These are phyloP conservation scores for Nephrocerus scutellatus DNA, from an alignment of 2,888 invertebrate genomes.

Conservation along the genomic window DNA sequence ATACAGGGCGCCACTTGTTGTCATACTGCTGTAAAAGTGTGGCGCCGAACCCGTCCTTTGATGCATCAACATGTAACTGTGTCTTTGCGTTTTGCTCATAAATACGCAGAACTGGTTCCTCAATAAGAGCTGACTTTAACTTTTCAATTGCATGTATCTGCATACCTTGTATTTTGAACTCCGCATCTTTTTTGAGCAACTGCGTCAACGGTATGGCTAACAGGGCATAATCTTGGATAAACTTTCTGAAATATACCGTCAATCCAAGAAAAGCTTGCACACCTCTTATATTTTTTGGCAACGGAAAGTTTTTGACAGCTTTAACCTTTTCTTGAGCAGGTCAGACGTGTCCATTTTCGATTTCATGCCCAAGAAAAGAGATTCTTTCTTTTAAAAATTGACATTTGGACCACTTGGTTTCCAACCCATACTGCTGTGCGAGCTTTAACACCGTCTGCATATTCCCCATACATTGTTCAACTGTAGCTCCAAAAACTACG, in stretches of 20 bases:
- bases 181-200: no score
- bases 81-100: no score
- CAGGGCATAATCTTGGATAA: constrained; percentile 8
- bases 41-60: no score
- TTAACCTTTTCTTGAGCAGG: constrained; percentile 16
- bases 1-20: no score
- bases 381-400: constrained; percentile 9
- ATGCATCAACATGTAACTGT: no score
- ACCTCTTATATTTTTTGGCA: constrained; percentile 14
- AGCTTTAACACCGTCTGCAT: constrained; percentile 3
- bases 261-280: constrained; percentile 16
- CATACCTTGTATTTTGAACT: no score
- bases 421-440: constrained; percentile 5
- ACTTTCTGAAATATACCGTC: constrained; percentile 14
- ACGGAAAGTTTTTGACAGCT: no score
- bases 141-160: no score
- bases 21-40: no score
- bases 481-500: constrained; percentile 9
- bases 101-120: no score
- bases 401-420: constrained; percentile 16
- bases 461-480: constrained; percentile 17
- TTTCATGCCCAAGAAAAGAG: constrained; percentile 12
- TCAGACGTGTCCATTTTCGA: constrained; percentile 11
- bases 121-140: no score
- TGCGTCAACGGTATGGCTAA: no score